phyloP scores from a whole-genome alignment of 2,113 vertebrate genomes.

The Dasyprocta punctata region DNA sequence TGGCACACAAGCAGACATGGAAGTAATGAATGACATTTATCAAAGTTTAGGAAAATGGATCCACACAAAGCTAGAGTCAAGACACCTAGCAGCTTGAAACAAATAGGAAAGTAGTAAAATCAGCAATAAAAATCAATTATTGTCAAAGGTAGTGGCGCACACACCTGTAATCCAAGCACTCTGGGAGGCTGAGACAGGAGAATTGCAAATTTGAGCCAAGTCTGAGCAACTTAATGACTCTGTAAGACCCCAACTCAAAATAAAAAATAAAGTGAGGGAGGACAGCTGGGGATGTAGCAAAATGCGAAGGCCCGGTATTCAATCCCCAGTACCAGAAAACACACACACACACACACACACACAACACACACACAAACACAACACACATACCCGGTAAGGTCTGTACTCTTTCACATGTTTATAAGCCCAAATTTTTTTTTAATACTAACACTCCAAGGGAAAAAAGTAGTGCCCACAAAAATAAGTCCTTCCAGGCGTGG shows the following conservation, averaged over 20 bases:
- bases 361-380: not conserved
- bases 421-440: not conserved
- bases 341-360: not conserved
- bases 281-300: not conserved
- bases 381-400: not conserved
- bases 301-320: not conserved
- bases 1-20: not conserved
- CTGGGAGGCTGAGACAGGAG: not conserved
- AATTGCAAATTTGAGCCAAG: not conserved
- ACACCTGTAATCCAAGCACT: not conserved
- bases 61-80: not conserved
- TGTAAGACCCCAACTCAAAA: not conserved
- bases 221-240: not conserved
- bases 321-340: not conserved
- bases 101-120: not conserved
- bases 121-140: not conserved
- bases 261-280: not conserved
- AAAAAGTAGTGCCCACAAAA: not conserved
- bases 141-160: not conserved
- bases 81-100: constrained; percentile 7
- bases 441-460: not conserved
- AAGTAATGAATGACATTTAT: not conserved
- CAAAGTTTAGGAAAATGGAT: not conserved
- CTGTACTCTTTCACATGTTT: not conserved
- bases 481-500: not conserved